phyloP scores from a whole-genome alignment of 1,140 invertebrate species.

The Lucilia sericata region DNA sequence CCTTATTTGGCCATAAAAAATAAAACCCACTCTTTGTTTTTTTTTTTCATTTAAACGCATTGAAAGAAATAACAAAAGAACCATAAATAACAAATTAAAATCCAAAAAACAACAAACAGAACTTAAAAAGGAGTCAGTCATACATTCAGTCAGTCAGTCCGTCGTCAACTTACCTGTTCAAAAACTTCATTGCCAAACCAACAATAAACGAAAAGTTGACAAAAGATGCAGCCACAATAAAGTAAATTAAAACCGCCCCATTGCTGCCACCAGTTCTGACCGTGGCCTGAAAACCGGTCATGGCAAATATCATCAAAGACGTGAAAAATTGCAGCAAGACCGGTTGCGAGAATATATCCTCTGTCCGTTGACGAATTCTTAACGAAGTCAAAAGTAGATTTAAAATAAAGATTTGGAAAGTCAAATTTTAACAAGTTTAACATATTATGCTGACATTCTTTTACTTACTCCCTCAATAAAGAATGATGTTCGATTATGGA shows the following conservation, averaged over 20 bases:
- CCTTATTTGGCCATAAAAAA: background rate
- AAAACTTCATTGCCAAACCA: conserved; percentile 61
- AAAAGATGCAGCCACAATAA: conserved; percentile 56
- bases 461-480: conserved; percentile 53
- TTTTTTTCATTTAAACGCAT: background rate
- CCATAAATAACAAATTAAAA: no score
- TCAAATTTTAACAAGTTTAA: background rate
- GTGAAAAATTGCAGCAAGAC: conserved; percentile 57
- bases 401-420: background rate
- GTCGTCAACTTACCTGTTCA: conserved; percentile 53
- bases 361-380: conserved; percentile 55
- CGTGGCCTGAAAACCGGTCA: conserved; percentile 59
- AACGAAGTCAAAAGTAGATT: conserved; percentile 5
- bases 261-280: conserved; percentile 52
- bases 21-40: conserved; percentile 16
- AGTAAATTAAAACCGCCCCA: conserved; percentile 55
- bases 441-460: background rate
- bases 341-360: conserved; percentile 54
- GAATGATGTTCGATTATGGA: conserved; percentile 58
- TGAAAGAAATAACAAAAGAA: background rate
- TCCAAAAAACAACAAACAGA: background rate
- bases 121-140: background rate
- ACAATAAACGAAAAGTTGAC: conserved; percentile 59
- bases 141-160: no score
- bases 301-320: conserved; percentile 57